A percentile compares a stretch with the other conserved stretches of the same genome.
These are phyloP conservation scores for Enteromius argenteus DNA, from an alignment of 2,797 vertebrate genomes.

Conservation along the genomic window DNA sequence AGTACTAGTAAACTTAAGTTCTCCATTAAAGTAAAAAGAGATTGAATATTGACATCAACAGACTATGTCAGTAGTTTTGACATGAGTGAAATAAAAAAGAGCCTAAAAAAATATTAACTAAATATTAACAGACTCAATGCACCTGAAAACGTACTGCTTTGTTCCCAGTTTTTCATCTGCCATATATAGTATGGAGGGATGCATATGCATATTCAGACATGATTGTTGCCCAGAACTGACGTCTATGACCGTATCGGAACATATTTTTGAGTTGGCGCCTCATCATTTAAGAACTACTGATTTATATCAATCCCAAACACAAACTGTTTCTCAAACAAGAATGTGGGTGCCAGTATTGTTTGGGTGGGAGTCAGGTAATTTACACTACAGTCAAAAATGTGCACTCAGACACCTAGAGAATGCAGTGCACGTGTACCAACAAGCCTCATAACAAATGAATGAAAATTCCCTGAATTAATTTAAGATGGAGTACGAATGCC, in stretches of 20 bases:
- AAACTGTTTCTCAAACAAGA: background rate
- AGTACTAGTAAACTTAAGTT: background rate
- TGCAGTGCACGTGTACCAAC: constrained; percentile 38
- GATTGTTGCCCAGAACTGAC: background rate
- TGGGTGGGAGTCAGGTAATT: constrained; percentile 24
- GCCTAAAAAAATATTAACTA: background rate
- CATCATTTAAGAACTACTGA: background rate
- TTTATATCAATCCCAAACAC: background rate
- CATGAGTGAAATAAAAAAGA: background rate
- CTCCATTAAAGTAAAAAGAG: background rate
- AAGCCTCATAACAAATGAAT: constrained; percentile 13
- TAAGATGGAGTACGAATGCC: constrained; percentile 1
- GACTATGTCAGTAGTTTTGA: background rate
- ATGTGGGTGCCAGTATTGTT: background rate
- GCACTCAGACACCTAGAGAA: constrained; percentile 41
- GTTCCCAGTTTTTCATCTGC: background rate
- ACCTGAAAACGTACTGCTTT: background rate
- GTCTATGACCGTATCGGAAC: background rate
- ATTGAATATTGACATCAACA: background rate
- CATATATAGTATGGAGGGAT: background rate
- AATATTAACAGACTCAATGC: background rate
- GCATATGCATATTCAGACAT: background rate
- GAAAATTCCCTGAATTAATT: constrained; percentile 50
- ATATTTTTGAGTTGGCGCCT: background rate
- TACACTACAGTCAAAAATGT: constrained; percentile 18